phyloP scores from a whole-genome alignment of 1,140 invertebrate species.

The Philopotamus ludificatus region DNA sequence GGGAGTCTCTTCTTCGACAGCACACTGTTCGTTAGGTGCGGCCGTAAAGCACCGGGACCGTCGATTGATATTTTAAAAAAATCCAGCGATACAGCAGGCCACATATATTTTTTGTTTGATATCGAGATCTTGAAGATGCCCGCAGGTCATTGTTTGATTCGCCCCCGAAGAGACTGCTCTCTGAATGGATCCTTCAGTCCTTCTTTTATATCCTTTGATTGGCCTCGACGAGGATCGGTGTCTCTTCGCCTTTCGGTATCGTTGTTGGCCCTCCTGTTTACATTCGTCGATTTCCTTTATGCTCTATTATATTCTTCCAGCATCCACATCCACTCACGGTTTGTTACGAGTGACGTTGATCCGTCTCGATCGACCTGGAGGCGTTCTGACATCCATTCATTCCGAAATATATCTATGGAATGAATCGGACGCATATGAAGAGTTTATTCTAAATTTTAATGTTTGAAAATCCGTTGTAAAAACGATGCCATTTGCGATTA shows the following conservation, averaged over 20 bases:
- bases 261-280: constrained; percentile 15
- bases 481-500: neutral
- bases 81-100: no score
- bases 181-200: neutral
- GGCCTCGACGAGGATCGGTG: constrained; percentile 7
- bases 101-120: neutral
- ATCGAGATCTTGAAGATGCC: no score
- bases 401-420: no score
- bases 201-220: neutral
- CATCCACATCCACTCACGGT: neutral
- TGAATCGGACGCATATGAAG: no score
- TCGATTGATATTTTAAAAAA: no score
- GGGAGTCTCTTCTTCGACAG: constrained; percentile 2
- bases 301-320: neutral
- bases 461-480: no score
- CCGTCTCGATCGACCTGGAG: neutral
- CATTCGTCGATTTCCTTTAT: constrained; percentile 10
- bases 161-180: neutral
- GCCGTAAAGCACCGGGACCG: no score
- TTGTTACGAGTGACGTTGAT: neutral
- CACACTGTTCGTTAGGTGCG: no score
- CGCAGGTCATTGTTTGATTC: neutral
- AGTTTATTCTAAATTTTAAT: no score
- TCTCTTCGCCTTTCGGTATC: constrained; percentile 17
- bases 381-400: neutral